Conservation (phyloP, 2,797 vertebrate genomes). For the Myotis vivesi region DNA sequence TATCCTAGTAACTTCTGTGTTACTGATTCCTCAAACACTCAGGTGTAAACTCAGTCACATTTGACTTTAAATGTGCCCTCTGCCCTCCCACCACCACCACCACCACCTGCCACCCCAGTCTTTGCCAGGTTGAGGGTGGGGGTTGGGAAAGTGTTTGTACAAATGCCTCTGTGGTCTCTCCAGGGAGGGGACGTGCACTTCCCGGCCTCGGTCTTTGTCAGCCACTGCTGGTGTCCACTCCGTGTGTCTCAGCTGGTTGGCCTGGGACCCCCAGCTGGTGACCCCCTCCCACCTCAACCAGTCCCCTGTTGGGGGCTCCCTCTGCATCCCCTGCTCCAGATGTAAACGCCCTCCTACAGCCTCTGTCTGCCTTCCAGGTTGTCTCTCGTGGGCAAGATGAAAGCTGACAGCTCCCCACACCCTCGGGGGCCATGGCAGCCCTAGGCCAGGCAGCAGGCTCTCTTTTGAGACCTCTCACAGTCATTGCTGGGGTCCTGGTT, state of each 20-base stretch:
- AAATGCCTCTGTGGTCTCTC: background rate
- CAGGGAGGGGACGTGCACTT: background rate
- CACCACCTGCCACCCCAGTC: no score
- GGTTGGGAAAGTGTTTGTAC: fast-evolving
- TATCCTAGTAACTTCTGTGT: background rate
- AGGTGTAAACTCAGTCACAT: background rate
- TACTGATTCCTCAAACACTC: background rate
- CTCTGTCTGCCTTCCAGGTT: background rate
- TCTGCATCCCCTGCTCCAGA: background rate
- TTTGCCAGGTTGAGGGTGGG: background rate
- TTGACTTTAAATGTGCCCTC: background rate
- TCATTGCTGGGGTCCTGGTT: background rate
- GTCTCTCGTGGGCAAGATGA: background rate
- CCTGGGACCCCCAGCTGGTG: background rate
- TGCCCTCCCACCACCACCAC: fast-evolving
- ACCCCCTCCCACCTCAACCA: background rate
- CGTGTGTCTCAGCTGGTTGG: background rate
- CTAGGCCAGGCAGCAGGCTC: background rate
- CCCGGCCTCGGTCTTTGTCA: background rate
- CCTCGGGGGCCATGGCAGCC: background rate
- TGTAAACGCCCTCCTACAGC: background rate
- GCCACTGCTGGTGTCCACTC: background rate
- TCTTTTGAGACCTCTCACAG: no score
- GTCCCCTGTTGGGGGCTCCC: no score
- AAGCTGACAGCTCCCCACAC: background rate